Conservation (phyloP, 2,888 invertebrate genomes). For the Drosophila rubida region DNA sequence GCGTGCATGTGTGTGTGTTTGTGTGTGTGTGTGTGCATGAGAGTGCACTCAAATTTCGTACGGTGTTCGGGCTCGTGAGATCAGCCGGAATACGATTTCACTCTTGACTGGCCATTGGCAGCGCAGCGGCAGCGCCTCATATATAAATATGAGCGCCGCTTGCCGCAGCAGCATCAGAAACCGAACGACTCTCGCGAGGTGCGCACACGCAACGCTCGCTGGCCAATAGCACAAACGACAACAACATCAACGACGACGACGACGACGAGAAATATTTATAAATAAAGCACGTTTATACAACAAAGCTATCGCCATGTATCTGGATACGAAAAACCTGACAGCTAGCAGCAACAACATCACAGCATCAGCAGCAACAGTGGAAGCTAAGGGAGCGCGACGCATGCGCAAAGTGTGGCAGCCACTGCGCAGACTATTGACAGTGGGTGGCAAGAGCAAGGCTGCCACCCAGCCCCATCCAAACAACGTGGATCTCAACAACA, state of each 20-base stretch:
- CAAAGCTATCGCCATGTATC: conserved; percentile 73
- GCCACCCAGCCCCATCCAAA: conserved; percentile 62
- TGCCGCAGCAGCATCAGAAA: conserved; percentile 84
- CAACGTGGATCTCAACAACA: conserved; percentile 74
- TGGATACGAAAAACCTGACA: conserved; percentile 82
- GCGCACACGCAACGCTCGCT: conserved; percentile 77
- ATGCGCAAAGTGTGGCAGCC: conserved; percentile 82
- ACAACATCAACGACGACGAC: conserved; percentile 27
- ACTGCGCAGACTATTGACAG: conserved; percentile 74
- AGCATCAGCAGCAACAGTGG: conserved; percentile 35
- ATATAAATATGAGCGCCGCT: conserved; percentile 84
- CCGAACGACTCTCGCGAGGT: conserved; percentile 80
- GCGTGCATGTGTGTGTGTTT: too few species aligned
- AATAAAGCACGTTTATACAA: conserved; percentile 12
- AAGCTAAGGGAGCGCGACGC: conserved; percentile 58
- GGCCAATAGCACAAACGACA: conserved; percentile 34
- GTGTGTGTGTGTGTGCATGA: conserved; percentile 58
- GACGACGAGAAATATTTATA: conserved; percentile 17
- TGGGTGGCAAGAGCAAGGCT: conserved; percentile 67
- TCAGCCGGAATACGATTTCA: conserved; percentile 80
- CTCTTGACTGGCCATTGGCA: conserved; percentile 77
- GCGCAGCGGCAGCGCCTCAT: conserved; percentile 71
- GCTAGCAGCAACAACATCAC: conserved; percentile 51
- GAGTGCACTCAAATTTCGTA: conserved; percentile 81
- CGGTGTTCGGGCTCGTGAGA: conserved; percentile 79